A percentile compares a stretch with the other conserved stretches of the same genome.
Evolutionary conservation across 2,888 invertebrate species (phyloP).

Genomic region (Acanthopleura granulata): DNA sequence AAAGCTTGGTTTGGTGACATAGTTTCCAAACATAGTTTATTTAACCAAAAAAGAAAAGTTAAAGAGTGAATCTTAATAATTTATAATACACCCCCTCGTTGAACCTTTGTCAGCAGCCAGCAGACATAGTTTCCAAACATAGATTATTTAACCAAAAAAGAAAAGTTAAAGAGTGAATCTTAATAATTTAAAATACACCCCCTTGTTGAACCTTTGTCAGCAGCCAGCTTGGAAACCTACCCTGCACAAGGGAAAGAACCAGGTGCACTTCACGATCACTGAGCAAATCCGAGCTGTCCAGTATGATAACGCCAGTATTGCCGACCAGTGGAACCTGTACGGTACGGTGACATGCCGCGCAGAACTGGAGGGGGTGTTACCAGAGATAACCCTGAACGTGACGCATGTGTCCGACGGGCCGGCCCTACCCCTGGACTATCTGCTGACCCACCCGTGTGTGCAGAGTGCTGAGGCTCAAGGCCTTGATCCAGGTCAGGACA

Average conservation of each 20-base stretch:
- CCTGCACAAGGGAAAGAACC: constrained; percentile 52
- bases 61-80: too few species aligned
- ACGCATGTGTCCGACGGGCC: constrained; percentile 45
- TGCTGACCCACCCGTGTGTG: constrained; percentile 61
- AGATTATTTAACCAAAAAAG: too few species aligned
- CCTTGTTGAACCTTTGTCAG: constrained; percentile 31
- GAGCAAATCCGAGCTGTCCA: constrained; percentile 57
- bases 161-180: too few species aligned
- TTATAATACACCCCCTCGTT: too few species aligned
- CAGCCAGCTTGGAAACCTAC: constrained; percentile 63
- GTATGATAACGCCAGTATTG: constrained; percentile 54
- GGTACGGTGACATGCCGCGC: constrained; percentile 59
- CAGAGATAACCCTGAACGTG: constrained; percentile 58
- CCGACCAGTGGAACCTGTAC: constrained; percentile 56
- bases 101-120: constrained; percentile 50
- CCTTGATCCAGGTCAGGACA: constrained; percentile 35
- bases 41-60: too few species aligned
- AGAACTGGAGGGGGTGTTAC: constrained; percentile 57
- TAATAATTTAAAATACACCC: too few species aligned
- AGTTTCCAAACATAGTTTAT: too few species aligned
- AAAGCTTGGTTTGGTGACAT: too few species aligned
- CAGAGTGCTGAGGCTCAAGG: constrained; percentile 54
- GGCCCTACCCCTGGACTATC: constrained; percentile 50
- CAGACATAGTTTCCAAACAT: too few species aligned
- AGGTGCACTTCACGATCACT: constrained; percentile 48